These are phyloP conservation scores for Cerastis leucographa DNA, from an alignment of 2,888 invertebrate genomes.

Conservation along the genomic window DNA sequence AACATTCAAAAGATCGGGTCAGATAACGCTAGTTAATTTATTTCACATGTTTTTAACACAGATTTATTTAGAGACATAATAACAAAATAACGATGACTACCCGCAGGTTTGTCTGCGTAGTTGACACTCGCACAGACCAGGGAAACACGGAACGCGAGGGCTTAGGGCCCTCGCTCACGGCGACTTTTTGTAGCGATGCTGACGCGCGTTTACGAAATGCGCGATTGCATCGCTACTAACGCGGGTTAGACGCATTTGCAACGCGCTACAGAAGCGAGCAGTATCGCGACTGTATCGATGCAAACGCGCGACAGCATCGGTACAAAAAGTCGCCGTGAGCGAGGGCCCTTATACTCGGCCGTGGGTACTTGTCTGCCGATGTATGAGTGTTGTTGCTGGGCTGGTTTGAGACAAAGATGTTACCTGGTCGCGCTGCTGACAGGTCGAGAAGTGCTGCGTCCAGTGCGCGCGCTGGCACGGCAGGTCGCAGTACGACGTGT, in stretches of 20 bases:
- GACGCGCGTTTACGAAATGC: too few relatives aligned
- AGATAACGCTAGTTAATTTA: neutral
- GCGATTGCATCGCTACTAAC: too few relatives aligned
- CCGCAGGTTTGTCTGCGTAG: neutral
- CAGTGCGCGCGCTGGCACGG: constrained; percentile 97
- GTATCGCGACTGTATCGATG: too few relatives aligned
- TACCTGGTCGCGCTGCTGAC: constrained; percentile 76
- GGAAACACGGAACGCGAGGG: too few relatives aligned
- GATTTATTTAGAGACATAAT: neutral
- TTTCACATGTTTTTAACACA: neutral
- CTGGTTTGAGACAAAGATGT: neutral
- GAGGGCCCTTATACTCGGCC: neutral
- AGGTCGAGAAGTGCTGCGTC: constrained; percentile 92
- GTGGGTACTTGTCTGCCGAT: neutral
- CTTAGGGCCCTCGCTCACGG: too few relatives aligned
- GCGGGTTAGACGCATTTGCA: too few relatives aligned
- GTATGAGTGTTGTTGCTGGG: neutral
- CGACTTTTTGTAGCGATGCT: too few relatives aligned
- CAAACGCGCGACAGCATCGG: too few relatives aligned
- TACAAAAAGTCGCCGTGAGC: too few relatives aligned
- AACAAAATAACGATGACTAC: neutral
- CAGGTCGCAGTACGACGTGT: constrained; percentile 98
- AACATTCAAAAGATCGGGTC: neutral
- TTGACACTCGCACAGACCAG: neutral
- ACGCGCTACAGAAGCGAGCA: too few relatives aligned